phyloP scores from a whole-genome alignment of 1,140 invertebrate species.

The Scylla paramamosain region DNA sequence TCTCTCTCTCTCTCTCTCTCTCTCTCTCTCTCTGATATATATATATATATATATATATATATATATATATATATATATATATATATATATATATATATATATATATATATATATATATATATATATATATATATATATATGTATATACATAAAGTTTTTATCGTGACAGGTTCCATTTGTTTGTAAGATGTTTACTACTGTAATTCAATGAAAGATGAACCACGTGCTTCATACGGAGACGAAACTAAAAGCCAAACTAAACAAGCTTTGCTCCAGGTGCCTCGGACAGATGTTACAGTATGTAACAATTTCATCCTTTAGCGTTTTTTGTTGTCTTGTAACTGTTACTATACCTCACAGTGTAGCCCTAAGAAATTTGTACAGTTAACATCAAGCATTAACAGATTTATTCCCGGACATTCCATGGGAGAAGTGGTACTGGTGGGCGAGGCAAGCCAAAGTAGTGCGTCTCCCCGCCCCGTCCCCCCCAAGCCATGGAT shows the following conservation, averaged over 20 bases:
- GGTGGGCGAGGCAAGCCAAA: not conserved
- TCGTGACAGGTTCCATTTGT: not conserved
- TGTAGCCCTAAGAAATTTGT: slow-evolving; percentile 57
- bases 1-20: too few species aligned
- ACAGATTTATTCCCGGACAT: slow-evolving; percentile 53
- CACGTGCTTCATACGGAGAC: not conserved
- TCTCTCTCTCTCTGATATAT: too few species aligned
- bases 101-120: slow-evolving; percentile 53
- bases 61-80: slow-evolving; percentile 56
- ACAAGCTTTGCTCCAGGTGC: slow-evolving; percentile 52
- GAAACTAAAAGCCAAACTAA: not conserved
- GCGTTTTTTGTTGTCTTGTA: slow-evolving; percentile 47
- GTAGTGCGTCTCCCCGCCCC: not conserved
- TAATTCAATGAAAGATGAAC: too few species aligned
- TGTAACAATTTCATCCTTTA: slow-evolving; percentile 26
- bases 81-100: slow-evolving; percentile 63
- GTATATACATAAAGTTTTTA: not conserved
- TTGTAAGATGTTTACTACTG: not conserved
- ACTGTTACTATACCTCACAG: slow-evolving; percentile 61
- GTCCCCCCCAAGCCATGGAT: slow-evolving; percentile 2
- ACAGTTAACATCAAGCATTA: slow-evolving; percentile 62
- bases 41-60: too few species aligned
- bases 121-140: slow-evolving; percentile 45
- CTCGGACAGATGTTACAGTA: slow-evolving; percentile 31
- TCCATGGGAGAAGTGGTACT: slow-evolving; percentile 55